Percentiles rank a stretch among this genome's conserved stretches.
Conservation (phyloP, 2,888 invertebrate species). For the Melanargia galathea region DNA sequence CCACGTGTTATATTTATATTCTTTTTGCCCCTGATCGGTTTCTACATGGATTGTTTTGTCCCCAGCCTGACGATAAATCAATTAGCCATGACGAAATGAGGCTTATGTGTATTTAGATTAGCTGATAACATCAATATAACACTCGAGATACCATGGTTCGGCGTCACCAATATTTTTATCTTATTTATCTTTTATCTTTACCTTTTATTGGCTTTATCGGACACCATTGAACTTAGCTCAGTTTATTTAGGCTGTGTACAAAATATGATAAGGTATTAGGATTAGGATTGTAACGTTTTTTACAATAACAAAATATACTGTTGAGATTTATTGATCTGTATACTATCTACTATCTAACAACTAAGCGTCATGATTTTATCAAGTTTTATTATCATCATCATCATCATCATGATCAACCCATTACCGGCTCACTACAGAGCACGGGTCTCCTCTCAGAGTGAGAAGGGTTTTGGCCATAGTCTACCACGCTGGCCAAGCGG, state of each 20-base stretch:
- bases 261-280: too few relatives aligned
- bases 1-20: too few relatives aligned
- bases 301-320: neutral
- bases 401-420: too few relatives aligned
- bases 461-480: too few relatives aligned
- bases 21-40: too few relatives aligned
- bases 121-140: conserved; percentile 42
- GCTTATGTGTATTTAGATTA: conserved; percentile 33
- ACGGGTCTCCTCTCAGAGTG: too few relatives aligned
- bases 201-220: conserved; percentile 19
- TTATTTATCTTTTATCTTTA: conserved; percentile 9
- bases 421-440: too few relatives aligned
- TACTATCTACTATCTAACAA: too few relatives aligned
- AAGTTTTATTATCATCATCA: too few relatives aligned
- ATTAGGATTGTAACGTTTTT: neutral
- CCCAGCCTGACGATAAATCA: conserved; percentile 14
- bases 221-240: conserved; percentile 3
- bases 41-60: neutral
- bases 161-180: conserved; percentile 54
- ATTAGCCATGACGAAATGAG: conserved; percentile 31
- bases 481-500: too few relatives aligned
- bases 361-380: too few relatives aligned
- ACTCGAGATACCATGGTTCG: conserved; percentile 46
- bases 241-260: conserved; percentile 5
- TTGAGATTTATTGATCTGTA: too few relatives aligned